Evolutionary conservation across 1,140 invertebrate genomes (phyloP).

Genomic region (Fopius arisanus): DNA sequence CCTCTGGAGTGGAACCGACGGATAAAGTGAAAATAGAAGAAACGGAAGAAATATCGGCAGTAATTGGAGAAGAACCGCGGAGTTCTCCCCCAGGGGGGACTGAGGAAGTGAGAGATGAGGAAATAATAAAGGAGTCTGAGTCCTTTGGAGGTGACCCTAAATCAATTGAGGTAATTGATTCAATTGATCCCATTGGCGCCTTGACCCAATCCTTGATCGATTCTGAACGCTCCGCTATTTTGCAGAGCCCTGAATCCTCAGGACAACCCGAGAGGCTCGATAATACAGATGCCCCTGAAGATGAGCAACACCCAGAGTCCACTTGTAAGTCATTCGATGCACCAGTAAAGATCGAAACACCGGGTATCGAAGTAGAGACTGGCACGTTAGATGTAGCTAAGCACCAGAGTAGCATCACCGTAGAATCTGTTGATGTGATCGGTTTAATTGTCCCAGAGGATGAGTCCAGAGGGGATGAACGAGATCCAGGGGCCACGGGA

Average conservation of each 20-base stretch:
- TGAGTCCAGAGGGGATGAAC: neutral
- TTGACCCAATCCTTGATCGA: constrained; percentile 45
- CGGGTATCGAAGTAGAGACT: constrained; percentile 52
- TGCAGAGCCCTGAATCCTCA: constrained; percentile 42
- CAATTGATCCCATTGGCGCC: neutral
- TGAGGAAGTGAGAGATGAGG: too few relatives aligned
- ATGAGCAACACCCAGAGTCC: constrained; percentile 42
- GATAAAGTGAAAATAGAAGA: constrained; percentile 18
- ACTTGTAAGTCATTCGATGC: constrained; percentile 61
- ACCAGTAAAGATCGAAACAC: constrained; percentile 52
- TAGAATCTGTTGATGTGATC: constrained; percentile 49
- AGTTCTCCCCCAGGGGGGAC: neutral
- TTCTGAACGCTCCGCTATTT: constrained; percentile 47
- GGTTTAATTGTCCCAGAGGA: constrained; percentile 45
- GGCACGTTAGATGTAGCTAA: constrained; percentile 63
- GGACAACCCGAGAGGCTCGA: constrained; percentile 31
- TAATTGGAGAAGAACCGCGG: constrained; percentile 8
- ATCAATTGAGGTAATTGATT: constrained; percentile 46
- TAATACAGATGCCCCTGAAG: constrained; percentile 26
- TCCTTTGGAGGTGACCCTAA: neutral
- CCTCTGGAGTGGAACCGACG: neutral
- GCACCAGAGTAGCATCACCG: constrained; percentile 56
- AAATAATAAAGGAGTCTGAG: too few relatives aligned
- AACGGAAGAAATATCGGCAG: neutral
- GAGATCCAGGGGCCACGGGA: neutral